phyloP scores from a whole-genome alignment of 2,888 invertebrate genomes.

The Caenorhabditis virilis region DNA sequence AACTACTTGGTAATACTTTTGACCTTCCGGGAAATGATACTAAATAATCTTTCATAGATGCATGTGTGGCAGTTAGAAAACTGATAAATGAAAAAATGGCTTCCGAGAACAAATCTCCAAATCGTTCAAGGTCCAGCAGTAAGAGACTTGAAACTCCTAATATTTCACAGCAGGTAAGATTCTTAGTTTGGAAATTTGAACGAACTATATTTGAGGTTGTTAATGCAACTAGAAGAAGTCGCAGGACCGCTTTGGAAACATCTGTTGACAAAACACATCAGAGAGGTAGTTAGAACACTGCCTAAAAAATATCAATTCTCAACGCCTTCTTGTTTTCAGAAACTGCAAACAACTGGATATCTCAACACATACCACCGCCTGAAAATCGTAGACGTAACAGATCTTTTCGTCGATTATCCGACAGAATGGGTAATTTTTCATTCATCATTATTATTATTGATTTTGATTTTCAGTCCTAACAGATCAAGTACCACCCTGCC shows the following conservation, averaged over 20 bases:
- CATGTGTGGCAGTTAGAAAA: slow-evolving; percentile 25
- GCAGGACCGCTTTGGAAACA: slow-evolving; percentile 26
- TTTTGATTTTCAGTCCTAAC: slow-evolving; percentile 12
- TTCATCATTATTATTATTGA: not conserved
- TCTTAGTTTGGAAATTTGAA: not conserved
- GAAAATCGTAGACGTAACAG: slow-evolving; percentile 21
- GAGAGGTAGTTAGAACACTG: no score
- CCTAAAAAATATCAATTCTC: no score
- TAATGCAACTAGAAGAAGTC: slow-evolving; percentile 28
- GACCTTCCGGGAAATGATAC: not conserved
- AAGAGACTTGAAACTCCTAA: slow-evolving; percentile 29
- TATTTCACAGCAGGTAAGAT: slow-evolving; percentile 35
- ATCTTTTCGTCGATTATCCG: slow-evolving; percentile 25
- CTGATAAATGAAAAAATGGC: slow-evolving; percentile 14
- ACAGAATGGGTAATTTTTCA: slow-evolving; percentile 26
- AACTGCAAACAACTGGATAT: slow-evolving; percentile 36
- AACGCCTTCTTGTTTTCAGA: no score
- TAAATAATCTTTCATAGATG: slow-evolving; percentile 7
- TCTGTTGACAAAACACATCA: slow-evolving; percentile 30
- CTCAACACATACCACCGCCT: slow-evolving; percentile 30
- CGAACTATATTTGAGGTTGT: slow-evolving; percentile 19
- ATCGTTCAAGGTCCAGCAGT: slow-evolving; percentile 6
- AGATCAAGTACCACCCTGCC: slow-evolving; percentile 20
- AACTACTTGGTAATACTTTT: slow-evolving; percentile 17
- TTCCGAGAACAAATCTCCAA: slow-evolving; percentile 17